Conservation (phyloP, 2,797 vertebrate genomes). For the Dromococcyx pavoninus region DNA sequence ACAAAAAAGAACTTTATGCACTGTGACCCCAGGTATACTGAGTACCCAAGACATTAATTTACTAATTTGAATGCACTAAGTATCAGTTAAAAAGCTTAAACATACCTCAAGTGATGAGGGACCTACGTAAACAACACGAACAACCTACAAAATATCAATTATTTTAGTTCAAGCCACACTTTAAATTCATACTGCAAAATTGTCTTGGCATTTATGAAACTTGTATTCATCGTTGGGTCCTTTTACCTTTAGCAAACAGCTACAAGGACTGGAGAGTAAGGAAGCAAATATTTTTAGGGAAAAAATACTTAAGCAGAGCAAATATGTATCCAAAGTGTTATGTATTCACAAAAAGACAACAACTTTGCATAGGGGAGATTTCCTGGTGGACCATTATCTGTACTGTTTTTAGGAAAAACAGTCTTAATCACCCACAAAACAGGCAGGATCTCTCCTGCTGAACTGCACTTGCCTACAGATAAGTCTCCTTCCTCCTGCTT, state of each 20-base stretch:
- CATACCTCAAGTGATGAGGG: constrained; percentile 27
- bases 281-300: background rate
- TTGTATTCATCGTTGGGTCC: background rate
- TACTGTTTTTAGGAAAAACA: background rate
- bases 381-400: background rate
- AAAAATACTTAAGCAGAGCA: background rate
- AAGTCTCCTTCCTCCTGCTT: background rate
- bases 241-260: background rate
- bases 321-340: background rate
- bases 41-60: constrained; percentile 54
- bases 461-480: background rate
- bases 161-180: background rate
- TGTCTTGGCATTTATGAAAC: background rate
- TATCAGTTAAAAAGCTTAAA: constrained; percentile 46
- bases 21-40: background rate
- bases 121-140: constrained; percentile 2
- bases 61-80: constrained; percentile 19
- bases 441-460: background rate
- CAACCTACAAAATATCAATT: constrained; percentile 1
- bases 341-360: background rate
- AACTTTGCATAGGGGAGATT: background rate
- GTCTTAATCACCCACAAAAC: background rate
- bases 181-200: background rate
- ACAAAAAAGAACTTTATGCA: constrained; percentile 17
- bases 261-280: background rate